Evolutionary conservation across 2,113 vertebrate species (phyloP).

Genomic region (Ammodytes dubius): DNA sequence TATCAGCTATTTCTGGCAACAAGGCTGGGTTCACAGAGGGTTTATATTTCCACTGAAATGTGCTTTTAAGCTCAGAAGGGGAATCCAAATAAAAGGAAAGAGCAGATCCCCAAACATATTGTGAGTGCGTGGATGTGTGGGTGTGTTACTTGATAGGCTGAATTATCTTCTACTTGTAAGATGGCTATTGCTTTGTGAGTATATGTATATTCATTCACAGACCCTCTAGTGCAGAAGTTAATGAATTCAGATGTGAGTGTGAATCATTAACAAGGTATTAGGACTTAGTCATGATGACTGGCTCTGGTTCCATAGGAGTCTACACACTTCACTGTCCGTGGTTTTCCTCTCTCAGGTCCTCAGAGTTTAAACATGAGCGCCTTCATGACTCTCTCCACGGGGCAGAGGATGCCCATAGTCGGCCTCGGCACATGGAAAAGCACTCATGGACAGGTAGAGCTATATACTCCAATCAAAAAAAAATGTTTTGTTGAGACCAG

Average conservation of each 20-base stretch:
- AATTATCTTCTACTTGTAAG: background rate
- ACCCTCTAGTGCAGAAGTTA: conserved; percentile 39
- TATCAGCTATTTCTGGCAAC: conserved; percentile 65
- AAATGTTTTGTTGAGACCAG: background rate
- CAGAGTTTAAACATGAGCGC: conserved; percentile 68
- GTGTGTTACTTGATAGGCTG: background rate
- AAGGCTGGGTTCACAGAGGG: conserved; percentile 55
- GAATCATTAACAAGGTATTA: conserved; percentile 66
- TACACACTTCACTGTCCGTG: background rate
- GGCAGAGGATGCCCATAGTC: conserved; percentile 80
- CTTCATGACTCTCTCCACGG: conserved; percentile 70
- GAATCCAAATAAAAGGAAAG: background rate
- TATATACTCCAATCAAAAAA: background rate
- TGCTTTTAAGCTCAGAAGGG: conserved; percentile 18
- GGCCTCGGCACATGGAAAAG: conserved; percentile 86
- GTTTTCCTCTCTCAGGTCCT: conserved; percentile 28
- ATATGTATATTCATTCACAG: background rate
- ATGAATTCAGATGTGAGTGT: conserved; percentile 52
- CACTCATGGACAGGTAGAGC: conserved; percentile 73
- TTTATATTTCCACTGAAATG: conserved; percentile 57
- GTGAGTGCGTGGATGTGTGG: too few relatives aligned
- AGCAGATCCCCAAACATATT: conserved; percentile 16
- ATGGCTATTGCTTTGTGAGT: background rate
- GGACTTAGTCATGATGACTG: conserved; percentile 58
- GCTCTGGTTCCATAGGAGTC: background rate